Percentiles rank a stretch among this genome's conserved stretches.
Evolutionary conservation across 2,797 vertebrate species (phyloP).

Genomic region (Podarcis siculus): DNA sequence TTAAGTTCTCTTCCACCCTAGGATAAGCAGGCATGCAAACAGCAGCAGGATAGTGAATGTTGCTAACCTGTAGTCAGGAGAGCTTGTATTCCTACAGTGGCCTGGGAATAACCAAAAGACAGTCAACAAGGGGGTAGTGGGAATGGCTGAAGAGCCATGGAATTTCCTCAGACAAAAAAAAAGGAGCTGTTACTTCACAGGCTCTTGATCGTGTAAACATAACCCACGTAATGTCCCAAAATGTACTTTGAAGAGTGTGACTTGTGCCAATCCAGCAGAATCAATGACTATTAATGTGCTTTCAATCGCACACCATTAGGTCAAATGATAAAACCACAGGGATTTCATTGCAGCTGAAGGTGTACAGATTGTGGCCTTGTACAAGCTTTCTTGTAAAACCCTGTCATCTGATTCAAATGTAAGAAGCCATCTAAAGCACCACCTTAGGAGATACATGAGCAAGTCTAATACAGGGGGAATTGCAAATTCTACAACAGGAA

Average conservation of each 20-base stretch:
- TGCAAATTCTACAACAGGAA: neutral
- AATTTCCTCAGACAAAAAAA: neutral
- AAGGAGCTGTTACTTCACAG: neutral
- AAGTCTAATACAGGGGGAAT: neutral
- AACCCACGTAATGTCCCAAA: neutral
- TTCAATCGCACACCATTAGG: accelerated
- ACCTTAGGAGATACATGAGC: conserved; percentile 7
- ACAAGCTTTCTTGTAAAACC: neutral
- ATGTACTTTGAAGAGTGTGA: neutral
- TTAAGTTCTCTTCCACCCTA: neutral
- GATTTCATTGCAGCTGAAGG: neutral
- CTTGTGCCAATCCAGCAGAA: neutral
- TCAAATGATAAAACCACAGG: neutral
- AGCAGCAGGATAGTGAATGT: neutral
- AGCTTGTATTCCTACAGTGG: neutral
- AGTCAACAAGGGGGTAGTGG: neutral
- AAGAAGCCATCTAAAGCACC: neutral
- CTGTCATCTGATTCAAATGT: neutral
- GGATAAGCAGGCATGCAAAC: neutral
- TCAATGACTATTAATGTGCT: no score
- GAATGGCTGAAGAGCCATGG: neutral
- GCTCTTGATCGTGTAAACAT: neutral
- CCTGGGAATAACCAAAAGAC: neutral
- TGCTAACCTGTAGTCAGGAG: neutral
- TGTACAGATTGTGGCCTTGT: neutral